phyloP scores from a whole-genome alignment of 2,888 invertebrate species.

The Lycaena phlaeas region DNA sequence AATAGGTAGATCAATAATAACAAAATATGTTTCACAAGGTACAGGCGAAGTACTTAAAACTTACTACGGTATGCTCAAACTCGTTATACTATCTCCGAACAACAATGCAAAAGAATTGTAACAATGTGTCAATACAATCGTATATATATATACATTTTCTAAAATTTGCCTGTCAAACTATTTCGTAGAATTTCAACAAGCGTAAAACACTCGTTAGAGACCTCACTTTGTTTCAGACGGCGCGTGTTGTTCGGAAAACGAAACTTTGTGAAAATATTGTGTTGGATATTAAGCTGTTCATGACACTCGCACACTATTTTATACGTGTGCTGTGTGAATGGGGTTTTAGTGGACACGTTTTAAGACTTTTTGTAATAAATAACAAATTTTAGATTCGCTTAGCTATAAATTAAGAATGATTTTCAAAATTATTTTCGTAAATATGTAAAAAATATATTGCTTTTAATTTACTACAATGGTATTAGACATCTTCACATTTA shows the following conservation, averaged over 20 bases:
- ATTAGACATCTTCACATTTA: too few relatives aligned
- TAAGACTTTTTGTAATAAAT: neutral
- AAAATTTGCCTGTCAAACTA: conserved; percentile 12
- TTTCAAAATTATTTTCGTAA: too few relatives aligned
- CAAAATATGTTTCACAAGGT: too few relatives aligned
- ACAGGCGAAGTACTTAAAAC: conserved; percentile 4
- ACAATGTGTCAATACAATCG: conserved; percentile 8
- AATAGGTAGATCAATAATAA: too few relatives aligned
- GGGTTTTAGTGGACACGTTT: neutral
- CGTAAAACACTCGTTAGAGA: conserved; percentile 51
- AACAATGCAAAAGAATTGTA: conserved; percentile 8
- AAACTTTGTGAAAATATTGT: conserved; percentile 60
- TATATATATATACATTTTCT: conserved; percentile 4
- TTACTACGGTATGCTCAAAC: neutral
- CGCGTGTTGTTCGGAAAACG: conserved; percentile 45
- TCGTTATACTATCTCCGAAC: neutral
- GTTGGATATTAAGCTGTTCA: conserved; percentile 49
- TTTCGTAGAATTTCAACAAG: conserved; percentile 23
- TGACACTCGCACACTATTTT: conserved; percentile 29
- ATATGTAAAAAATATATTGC: too few relatives aligned
- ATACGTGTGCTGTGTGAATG: conserved; percentile 28
- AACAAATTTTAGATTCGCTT: too few relatives aligned
- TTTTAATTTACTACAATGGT: too few relatives aligned
- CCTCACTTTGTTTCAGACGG: conserved; percentile 47
- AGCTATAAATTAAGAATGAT: too few relatives aligned